phyloP scores from a whole-genome alignment of 2,113 vertebrate genomes.

The Sinocyclocheilus anshuiensis region DNA sequence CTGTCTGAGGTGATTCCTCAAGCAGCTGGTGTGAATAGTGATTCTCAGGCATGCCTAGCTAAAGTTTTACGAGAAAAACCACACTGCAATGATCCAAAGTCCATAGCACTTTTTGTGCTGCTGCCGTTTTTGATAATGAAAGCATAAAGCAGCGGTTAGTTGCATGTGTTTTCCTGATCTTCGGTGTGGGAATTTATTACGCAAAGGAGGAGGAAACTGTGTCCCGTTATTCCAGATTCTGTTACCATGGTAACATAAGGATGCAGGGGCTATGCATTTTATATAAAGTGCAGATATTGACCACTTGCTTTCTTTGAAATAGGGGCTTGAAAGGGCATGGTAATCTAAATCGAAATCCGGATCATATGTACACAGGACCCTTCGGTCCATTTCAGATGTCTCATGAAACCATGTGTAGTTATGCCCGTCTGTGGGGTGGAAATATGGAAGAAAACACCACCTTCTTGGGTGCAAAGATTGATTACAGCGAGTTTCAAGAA shows the following conservation, averaged over 20 bases:
- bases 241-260: constrained; percentile 26
- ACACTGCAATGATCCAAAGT: not conserved
- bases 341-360: not conserved
- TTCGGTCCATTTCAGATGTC: not conserved
- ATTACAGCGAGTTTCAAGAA: not conserved
- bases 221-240: not conserved
- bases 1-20: not conserved
- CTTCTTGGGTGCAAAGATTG: not conserved
- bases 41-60: not conserved
- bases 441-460: not conserved
- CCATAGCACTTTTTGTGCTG: not conserved
- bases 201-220: not conserved
- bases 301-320: not conserved
- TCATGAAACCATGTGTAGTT: not conserved
- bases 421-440: not conserved
- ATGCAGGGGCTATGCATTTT: constrained; percentile 15
- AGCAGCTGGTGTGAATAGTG: constrained; percentile 7
- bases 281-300: not conserved
- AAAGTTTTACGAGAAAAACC: not conserved
- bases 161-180: not conserved
- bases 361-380: not conserved
- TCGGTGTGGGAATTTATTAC: not conserved
- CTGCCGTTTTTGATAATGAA: not conserved
- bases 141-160: not conserved
- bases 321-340: constrained; percentile 4